These are phyloP conservation scores for Sciurus vulgaris DNA, from an alignment of 2,797 vertebrate species.

Conservation along the genomic window DNA sequence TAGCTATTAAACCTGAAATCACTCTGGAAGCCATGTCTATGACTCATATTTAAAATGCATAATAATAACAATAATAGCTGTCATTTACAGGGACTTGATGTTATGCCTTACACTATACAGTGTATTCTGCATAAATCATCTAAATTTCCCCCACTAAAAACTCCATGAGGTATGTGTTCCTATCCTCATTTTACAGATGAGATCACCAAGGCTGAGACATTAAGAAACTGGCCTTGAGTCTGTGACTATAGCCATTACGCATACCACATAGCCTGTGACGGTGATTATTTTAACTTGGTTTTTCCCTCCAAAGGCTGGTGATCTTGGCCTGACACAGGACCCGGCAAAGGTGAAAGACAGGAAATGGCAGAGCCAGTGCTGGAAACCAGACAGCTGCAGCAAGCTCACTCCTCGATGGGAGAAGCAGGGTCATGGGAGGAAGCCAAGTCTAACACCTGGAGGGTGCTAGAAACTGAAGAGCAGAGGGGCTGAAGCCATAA, in stretches of 20 bases:
- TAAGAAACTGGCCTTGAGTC: not conserved
- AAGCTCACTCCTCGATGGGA: not conserved
- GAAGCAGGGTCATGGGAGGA: not conserved
- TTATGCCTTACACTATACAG: not conserved
- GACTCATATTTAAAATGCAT: not conserved
- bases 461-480: not conserved
- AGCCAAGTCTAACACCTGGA: not conserved
- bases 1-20: not conserved
- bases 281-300: not conserved
- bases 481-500: not conserved
- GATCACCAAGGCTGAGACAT: not conserved
- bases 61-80: not conserved
- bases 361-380: not conserved
- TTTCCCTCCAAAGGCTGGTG: not conserved
- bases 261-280: fast-evolving
- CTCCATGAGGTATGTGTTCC: not conserved
- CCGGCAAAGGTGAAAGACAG: not conserved
- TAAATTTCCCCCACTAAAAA: not conserved
- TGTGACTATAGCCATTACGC: not conserved
- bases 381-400: not conserved
- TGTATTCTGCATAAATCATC: not conserved
- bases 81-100: not conserved
- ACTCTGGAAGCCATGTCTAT: not conserved
- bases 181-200: not conserved
- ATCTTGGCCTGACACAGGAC: not conserved